Evolutionary conservation across 2,888 invertebrate species (phyloP).

Genomic region (Microplitis deprimator): DNA sequence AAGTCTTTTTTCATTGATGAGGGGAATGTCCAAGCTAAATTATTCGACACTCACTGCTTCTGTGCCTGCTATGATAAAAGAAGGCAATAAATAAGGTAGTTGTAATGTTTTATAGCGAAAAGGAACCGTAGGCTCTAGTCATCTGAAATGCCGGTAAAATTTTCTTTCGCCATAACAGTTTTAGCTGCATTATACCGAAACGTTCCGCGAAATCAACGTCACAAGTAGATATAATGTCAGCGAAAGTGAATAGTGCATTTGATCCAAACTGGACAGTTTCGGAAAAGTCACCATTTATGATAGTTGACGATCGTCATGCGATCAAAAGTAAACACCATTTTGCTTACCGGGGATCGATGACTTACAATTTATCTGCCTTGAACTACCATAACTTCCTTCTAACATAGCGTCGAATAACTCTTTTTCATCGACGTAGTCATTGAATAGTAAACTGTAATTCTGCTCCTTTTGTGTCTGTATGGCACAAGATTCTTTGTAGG

Average conservation of each 20-base stretch:
- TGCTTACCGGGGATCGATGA: conserved; percentile 82
- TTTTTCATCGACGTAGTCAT: conserved; percentile 83
- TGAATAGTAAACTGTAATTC: conserved; percentile 94
- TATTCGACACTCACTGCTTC: conserved; percentile 89
- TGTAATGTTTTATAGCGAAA: conserved; percentile 97
- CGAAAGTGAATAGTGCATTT: conserved; percentile 99
- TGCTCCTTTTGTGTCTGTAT: conserved; percentile 70
- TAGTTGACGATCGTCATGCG: conserved; percentile 75
- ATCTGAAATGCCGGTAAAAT: conserved; percentile 74
- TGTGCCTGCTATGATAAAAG: conserved; percentile 90
- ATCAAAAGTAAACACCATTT: conserved; percentile 88
- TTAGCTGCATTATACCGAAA: conserved; percentile 81
- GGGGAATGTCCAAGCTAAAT: conserved; percentile 99
- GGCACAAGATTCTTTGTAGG: conserved; percentile 85
- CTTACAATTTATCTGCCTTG: conserved; percentile 76
- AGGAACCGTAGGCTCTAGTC: conserved; percentile 87
- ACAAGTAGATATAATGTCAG: conserved; percentile 97
- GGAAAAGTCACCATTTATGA: conserved; percentile 93
- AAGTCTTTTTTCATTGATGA: conserved; percentile 98
- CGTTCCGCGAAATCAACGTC: conserved; percentile 90
- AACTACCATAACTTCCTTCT: conserved; percentile 79
- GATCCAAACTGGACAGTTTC: conserved; percentile 95
- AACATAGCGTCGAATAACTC: conserved; percentile 86
- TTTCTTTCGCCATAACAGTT: conserved; percentile 79
- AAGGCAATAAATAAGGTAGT: conserved; percentile 93